Base-by-base conservation (phyloP, 2,797 vertebrate genomes). In the Platyrinchus mystaceus region DNA sequence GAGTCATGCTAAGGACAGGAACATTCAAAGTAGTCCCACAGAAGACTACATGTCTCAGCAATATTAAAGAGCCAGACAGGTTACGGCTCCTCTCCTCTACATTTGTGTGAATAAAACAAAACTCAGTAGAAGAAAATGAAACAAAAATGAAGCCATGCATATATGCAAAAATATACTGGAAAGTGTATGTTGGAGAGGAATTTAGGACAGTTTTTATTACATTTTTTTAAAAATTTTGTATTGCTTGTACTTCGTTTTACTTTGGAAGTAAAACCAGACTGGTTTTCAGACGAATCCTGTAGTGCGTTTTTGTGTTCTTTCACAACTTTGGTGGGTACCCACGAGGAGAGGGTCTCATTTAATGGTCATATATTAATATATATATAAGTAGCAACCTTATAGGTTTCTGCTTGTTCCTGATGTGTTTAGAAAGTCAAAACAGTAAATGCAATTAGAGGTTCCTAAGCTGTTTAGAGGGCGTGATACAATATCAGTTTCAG, bases 141-240 rank as follows among this genome's bases (percentile, higher is more conserved):
- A 60, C 5, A 46, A 68, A 90, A 92, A 43, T 20, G 2, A 87
- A 73, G 22, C 5, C 10, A 69, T 17, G 26, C 2, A 13, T 50
- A 24, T 4, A 8, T 62, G 36, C 20, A 88, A 78, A 80, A 68
- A 64, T 46, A 30, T 6, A 63, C 14, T 7, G 2, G 37, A 74
- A 77, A 68, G 3, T 9, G 3, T 68, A 17, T 27, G 14, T 8
- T 60, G 6, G 7, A 10, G 14, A 34, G 12, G 18, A 81, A 74
- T 3, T 2, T 7, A n/a, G 18, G 28, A 2, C 11, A 15, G 6
- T 0, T 43, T 82, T 83, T 32, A 23, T 23, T 12, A 19, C 0
- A 0, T 12, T 9, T 30, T 56, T 49, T 4, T 6, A 28, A 15
- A 8, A n/a, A 17, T 39, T 81, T 89, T 67, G 4, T 24, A 21